Conservation (phyloP, 2,888 invertebrate species). For the Platerodrilus igneus region DNA sequence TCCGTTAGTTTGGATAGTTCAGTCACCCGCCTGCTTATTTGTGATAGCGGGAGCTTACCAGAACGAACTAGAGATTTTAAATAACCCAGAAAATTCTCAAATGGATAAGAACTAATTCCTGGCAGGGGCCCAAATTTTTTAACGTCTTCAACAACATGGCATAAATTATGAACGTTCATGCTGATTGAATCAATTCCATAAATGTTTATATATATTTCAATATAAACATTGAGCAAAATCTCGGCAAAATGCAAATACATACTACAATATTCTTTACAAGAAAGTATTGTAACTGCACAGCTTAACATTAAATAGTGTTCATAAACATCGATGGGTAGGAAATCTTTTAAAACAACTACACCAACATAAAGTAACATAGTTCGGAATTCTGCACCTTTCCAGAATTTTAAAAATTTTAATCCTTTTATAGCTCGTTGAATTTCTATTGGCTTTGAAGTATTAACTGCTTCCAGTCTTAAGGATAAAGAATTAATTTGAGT, state of each 20-base stretch:
- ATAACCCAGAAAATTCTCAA: constrained; percentile 34
- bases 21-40: constrained; percentile 21
- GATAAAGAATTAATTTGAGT: constrained; percentile 7
- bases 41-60: constrained; percentile 20
- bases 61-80: constrained; percentile 18
- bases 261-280: constrained; percentile 1
- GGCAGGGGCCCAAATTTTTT: constrained; percentile 33
- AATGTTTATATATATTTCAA: constrained; percentile 24
- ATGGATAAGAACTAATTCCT: constrained; percentile 34
- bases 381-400: constrained; percentile 28
- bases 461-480: constrained; percentile 3
- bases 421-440: constrained; percentile 25
- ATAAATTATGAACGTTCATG: constrained; percentile 37
- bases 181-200: constrained; percentile 34
- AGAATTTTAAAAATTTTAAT: constrained; percentile 23
- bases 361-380: constrained; percentile 29
- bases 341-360: constrained; percentile 24
- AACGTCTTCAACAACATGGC: constrained; percentile 37
- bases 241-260: constrained; percentile 3
- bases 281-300: constrained; percentile 16
- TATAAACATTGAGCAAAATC: constrained; percentile 18
- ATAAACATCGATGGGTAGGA: constrained; percentile 15
- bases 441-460: constrained; percentile 21
- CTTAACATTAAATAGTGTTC: constrained; percentile 14
- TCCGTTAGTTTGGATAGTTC: too few species aligned